These are phyloP conservation scores for Cettia cetti DNA, from an alignment of 2,113 vertebrate species.

Conservation along the genomic window DNA sequence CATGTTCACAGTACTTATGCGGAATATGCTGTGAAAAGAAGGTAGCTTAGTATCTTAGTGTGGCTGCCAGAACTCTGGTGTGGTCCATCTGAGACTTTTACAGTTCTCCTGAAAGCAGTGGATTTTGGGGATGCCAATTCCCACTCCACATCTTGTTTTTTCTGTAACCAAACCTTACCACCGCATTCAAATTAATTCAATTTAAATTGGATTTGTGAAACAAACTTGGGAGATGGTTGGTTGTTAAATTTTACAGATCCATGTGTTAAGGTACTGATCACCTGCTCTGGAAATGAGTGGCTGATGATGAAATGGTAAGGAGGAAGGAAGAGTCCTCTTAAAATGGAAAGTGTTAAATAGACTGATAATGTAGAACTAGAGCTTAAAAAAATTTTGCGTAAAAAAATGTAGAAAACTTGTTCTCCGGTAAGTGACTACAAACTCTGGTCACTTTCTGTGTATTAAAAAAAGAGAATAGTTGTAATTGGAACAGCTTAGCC, in stretches of 20 bases:
- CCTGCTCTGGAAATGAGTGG: neutral
- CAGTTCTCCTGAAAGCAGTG: fast-evolving
- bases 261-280: neutral
- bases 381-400: neutral
- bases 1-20: neutral
- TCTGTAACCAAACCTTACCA: neutral
- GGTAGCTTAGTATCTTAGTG: neutral
- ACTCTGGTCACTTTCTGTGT: neutral
- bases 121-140: neutral
- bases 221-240: neutral
- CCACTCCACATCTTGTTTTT: neutral
- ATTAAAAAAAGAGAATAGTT: neutral
- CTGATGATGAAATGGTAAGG: neutral
- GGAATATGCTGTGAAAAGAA: neutral
- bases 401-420: neutral
- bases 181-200: neutral
- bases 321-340: neutral
- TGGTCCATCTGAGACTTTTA: neutral
- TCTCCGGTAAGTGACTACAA: neutral
- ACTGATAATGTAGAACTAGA: neutral
- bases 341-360: neutral
- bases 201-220: neutral
- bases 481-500: neutral
- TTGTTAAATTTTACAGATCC: neutral
- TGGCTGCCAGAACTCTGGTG: neutral